Percentiles rank a stretch among this genome's conserved stretches.
Evolutionary conservation across 2,888 invertebrate species (phyloP).

Genomic region (Acholoe squamosa): DNA sequence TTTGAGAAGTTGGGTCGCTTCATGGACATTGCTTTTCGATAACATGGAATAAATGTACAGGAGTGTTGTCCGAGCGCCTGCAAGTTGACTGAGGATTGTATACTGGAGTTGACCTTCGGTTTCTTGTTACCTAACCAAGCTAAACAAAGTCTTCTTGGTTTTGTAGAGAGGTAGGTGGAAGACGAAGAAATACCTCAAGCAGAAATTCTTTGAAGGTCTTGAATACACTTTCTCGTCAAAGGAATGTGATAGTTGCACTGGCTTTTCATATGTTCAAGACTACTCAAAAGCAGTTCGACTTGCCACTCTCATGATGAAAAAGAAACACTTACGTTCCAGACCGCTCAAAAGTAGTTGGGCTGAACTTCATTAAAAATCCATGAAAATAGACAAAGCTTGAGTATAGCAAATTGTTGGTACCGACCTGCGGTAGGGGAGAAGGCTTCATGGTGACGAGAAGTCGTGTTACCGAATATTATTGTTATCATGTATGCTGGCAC

Average conservation of each 20-base stretch:
- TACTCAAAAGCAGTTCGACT: neutral
- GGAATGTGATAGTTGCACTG: too few species aligned
- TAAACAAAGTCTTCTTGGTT: neutral
- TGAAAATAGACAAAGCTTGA: too few species aligned
- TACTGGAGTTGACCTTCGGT: conserved; percentile 48
- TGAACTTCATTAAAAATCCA: neutral
- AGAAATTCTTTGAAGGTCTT: neutral
- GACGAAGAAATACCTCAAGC: neutral
- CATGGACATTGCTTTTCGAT: neutral
- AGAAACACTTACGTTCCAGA: neutral
- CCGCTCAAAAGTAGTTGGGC: neutral
- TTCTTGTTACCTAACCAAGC: neutral
- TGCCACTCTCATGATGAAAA: neutral
- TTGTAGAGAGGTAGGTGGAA: neutral
- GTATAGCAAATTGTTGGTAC: neutral
- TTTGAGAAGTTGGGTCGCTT: neutral
- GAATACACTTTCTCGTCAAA: neutral
- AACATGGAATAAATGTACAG: neutral
- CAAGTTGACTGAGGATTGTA: neutral
- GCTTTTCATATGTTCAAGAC: neutral
- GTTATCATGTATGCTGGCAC: neutral
- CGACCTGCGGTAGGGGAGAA: neutral
- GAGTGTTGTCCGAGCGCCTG: neutral
- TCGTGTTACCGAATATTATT: neutral
- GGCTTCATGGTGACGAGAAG: neutral